A percentile compares a stretch with the other conserved stretches of the same genome.
These are phyloP conservation scores for Macheiramphus alcinus DNA, from an alignment of 2,113 vertebrate genomes.

Conservation along the genomic window DNA sequence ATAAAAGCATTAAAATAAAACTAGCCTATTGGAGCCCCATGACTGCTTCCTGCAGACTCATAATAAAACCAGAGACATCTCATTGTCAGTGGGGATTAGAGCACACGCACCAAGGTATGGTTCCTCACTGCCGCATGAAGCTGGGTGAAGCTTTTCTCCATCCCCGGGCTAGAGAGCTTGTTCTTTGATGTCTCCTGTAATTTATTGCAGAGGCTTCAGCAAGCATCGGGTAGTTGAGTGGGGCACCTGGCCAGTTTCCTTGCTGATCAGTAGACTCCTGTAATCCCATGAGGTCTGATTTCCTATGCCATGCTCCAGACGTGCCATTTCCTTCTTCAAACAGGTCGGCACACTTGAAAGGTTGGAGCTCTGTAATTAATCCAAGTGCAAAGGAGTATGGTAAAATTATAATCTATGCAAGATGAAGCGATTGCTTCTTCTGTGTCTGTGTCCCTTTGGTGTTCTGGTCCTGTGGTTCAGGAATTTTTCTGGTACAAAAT, in stretches of 20 bases:
- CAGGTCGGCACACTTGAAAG: not conserved
- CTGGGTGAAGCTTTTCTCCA: not conserved
- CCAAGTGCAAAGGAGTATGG: not conserved
- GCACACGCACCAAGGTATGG: fast-evolving
- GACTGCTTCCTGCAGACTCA: not conserved
- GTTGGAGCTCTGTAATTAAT: not conserved
- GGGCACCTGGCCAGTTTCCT: not conserved
- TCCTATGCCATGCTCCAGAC: not conserved
- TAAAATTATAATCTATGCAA: too few species aligned
- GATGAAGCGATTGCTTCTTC: not conserved
- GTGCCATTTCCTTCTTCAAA: not conserved
- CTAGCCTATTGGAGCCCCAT: fast-evolving
- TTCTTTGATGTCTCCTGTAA: not conserved
- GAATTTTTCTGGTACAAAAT: not conserved
- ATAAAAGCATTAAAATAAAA: not conserved
- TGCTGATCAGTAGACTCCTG: not conserved
- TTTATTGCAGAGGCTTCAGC: not conserved
- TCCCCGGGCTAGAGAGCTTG: not conserved
- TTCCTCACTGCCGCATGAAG: not conserved
- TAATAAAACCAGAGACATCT: not conserved
- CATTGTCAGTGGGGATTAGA: fast-evolving
- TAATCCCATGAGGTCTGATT: not conserved
- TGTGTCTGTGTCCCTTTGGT: not conserved
- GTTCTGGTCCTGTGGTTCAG: not conserved
- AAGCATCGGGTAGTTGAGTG: fast-evolving